Evolutionary conservation across 2,888 invertebrate genomes (phyloP).

Genomic region (Polydrusus tereticollis): DNA sequence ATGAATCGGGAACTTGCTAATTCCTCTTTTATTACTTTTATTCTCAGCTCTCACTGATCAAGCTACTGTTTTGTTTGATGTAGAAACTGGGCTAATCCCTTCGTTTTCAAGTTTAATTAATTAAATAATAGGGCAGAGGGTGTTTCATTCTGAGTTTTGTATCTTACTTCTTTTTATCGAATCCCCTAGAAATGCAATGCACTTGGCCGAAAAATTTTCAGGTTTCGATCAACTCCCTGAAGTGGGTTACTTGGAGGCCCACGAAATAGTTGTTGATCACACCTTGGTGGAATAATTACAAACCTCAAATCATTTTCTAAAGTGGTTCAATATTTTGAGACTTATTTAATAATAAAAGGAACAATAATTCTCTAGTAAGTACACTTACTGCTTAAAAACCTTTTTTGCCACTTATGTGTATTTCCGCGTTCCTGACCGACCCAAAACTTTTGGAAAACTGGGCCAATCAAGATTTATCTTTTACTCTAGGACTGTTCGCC

Average conservation of each 20-base stretch:
- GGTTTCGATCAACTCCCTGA: too few relatives aligned
- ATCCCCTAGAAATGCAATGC: too few relatives aligned
- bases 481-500: slow-evolving; percentile 1
- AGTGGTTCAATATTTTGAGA: too few relatives aligned
- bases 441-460: slow-evolving; percentile 22
- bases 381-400: neutral
- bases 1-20: slow-evolving; percentile 12
- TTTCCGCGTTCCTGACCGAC: neutral
- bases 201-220: too few relatives aligned
- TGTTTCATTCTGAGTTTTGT: too few relatives aligned
- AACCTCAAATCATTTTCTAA: too few relatives aligned
- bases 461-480: slow-evolving; percentile 25
- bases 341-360: neutral
- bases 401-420: neutral
- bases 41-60: neutral
- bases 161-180: too few relatives aligned
- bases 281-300: too few relatives aligned
- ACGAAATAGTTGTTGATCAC: too few relatives aligned
- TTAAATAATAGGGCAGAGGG: neutral
- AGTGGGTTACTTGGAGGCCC: too few relatives aligned
- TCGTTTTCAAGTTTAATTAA: neutral
- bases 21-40: slow-evolving; percentile 12
- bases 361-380: neutral
- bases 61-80: neutral
- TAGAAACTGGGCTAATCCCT: neutral